Conservation (phyloP, 2,113 vertebrate species). For the Pampusana beccarii region DNA sequence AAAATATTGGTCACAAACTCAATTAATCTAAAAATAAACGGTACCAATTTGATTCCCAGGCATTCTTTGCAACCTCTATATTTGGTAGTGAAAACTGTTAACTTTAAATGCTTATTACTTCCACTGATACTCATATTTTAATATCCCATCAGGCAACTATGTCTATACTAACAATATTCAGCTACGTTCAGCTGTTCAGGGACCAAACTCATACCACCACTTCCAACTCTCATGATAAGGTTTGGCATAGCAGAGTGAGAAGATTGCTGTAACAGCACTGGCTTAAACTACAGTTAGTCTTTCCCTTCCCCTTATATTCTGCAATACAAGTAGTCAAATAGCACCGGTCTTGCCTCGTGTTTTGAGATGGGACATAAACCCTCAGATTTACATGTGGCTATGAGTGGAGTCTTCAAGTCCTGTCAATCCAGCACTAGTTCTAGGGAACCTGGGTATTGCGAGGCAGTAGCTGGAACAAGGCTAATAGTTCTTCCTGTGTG, state of each 20-base stretch:
- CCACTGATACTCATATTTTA: conserved; percentile 22
- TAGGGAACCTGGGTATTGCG: not conserved
- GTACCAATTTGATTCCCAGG: conserved; percentile 40
- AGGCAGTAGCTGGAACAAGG: not conserved
- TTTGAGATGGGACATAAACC: not conserved
- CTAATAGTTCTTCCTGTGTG: not conserved
- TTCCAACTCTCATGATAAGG: not conserved
- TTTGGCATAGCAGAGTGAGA: not conserved
- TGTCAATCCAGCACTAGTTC: not conserved
- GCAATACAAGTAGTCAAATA: not conserved
- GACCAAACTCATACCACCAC: not conserved
- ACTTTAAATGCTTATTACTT: not conserved
- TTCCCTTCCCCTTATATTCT: not conserved
- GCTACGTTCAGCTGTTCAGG: not conserved
- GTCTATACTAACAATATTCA: not conserved
- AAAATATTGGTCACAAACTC: conserved; percentile 52
- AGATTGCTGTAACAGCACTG: not conserved
- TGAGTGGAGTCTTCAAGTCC: not conserved
- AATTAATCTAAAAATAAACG: conserved; percentile 64
- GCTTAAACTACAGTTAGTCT: not conserved
- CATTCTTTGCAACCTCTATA: conserved; percentile 46
- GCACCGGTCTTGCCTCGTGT: not conserved
- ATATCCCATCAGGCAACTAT: not conserved
- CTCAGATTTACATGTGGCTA: not conserved
- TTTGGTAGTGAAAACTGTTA: not conserved